Base-by-base conservation (phyloP, 1,140 invertebrate genomes). In the Apis florea region DNA sequence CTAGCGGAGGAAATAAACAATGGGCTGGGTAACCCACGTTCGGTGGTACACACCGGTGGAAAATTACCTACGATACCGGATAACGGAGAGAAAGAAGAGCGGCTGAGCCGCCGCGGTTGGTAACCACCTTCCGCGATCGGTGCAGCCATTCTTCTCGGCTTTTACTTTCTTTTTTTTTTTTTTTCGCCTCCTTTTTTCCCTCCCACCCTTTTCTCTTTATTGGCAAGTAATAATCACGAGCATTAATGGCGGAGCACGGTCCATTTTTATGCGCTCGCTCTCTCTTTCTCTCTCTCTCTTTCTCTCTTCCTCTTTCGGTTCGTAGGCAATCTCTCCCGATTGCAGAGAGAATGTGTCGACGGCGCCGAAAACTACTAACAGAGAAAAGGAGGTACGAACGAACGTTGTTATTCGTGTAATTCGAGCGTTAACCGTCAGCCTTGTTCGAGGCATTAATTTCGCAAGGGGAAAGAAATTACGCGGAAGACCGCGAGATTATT, bases 1-100 rank as follows among this genome's bases (percentile, higher is more conserved):
- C 82, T 84, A 75, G 69, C 76, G 54, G 82, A 87, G 85, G 79
- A 88, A 83, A 87, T 88, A 89, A 87, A 87, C 85, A 83, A 89
- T 88, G 78, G 85, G 58, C 79, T 79, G 83, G 31, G 78, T 83
- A 86, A 89, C 73, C 83, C 70, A 66, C 71, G 80, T 83, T 84
- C 67, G 77, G 80, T 77, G 79, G 72, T 89, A 87, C 79, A 89
- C 70, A 78, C 72, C 72, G 81, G 68, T 82, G 82, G 85, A 87
- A 87, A 87, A 87, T 87, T 84, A 84, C 70, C 71, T 78, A 76
- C 83, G 85, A 84, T 87, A 71, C 58, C 66, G 71, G 83, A 84
- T 88, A 85, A 81, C 73, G 74, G 77, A 56, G 59, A 82, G 75
- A 71, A 53, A 58, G 53, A 64, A 21, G 64, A 63, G 53, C 3